Conservation (phyloP, 2,113 vertebrate genomes). For the Prolemur simus region DNA sequence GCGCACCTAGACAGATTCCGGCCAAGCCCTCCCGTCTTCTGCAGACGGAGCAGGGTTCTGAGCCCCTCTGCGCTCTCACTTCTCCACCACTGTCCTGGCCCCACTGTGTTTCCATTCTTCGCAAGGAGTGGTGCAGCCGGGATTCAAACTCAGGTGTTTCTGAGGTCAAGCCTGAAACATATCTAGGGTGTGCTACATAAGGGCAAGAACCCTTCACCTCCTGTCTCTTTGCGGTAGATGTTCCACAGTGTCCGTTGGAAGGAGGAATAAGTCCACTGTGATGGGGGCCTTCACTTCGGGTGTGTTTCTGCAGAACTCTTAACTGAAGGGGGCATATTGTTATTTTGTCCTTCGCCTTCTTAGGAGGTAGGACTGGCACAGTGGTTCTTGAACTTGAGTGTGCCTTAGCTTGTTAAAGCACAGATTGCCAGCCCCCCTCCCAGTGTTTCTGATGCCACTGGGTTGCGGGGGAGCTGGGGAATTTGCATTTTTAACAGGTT, state of each 20-base stretch:
- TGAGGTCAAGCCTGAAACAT: neutral
- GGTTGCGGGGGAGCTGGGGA: neutral
- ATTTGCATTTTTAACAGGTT: neutral
- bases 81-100: neutral
- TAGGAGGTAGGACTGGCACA: neutral
- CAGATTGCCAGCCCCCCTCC: no score
- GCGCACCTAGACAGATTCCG: neutral
- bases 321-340: neutral
- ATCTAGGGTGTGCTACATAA: fast-evolving
- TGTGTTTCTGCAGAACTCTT: neutral
- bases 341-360: neutral
- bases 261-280: neutral
- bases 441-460: neutral
- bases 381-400: neutral
- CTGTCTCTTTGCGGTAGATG: neutral
- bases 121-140: neutral
- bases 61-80: neutral
- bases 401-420: neutral
- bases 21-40: fast-evolving
- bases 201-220: neutral
- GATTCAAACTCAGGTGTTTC: neutral
- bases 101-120: neutral
- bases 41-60: neutral
- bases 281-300: fast-evolving
- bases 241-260: neutral